Evolutionary conservation across 2,888 invertebrate species (phyloP), one percentile per base, ranked within the genome.

Genomic region (Tetranychus piercei): DNA sequence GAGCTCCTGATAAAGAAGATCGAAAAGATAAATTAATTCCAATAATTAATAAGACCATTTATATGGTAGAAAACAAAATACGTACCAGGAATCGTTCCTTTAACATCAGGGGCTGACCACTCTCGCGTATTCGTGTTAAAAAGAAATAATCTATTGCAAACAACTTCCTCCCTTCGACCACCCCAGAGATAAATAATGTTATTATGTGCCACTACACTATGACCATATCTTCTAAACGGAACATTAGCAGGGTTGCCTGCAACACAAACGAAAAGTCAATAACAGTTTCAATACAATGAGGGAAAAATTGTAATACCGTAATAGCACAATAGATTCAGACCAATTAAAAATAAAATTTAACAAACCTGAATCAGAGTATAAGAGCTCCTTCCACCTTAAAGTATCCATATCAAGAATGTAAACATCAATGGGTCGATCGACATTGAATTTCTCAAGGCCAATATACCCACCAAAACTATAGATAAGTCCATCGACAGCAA

Each of bases 391-490:
- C 76, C 75, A 78, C 15, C 73, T 76, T 71, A 74, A 83, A 44
- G 87, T 87, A 82, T 88, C 84, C 74, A 90, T 90, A 81, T 94
- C 88, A 34, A 94, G 84, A 18, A 91, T 87, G 83, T 92, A 90
- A 1, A 94, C 89, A 81, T 94, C 93, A 81, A 94, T 93, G 0
- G 91, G 89, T 65, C 88, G 86, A 82, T 74, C 65, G 77, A 87
- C 86, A 75, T 86, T 86, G 80, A 90, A 91, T 80, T 90, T 89
- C 80, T 90, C 90, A 11, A 89, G 89, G 0, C 91, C 90, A 81
- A 91, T 92, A 81, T 92, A 94, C 44, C 94, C 94, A 66, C 94
- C 94, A 82, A 94, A 94, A 0, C 91, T 90, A 82, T 88, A 94
- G 78, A 95, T 90, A 80, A 86, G 87, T 79, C 89, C 87, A 9